Conservation (phyloP, 2,797 vertebrate species). For the Sparus aurata region DNA sequence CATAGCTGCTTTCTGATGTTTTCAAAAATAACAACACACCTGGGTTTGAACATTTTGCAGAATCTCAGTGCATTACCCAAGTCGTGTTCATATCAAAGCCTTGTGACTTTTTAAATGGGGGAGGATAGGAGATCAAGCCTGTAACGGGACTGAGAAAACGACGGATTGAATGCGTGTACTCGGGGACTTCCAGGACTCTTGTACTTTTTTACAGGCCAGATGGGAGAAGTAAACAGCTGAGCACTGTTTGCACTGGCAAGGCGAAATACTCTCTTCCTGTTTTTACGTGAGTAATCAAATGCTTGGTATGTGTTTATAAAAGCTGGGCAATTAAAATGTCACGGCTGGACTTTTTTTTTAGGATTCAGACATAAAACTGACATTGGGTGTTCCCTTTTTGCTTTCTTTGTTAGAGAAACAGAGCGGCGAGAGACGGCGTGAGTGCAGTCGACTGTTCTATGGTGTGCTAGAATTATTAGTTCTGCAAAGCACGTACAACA, state of each 20-base stretch:
- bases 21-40: slow-evolving; percentile 30
- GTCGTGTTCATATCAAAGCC: background rate
- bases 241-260: background rate
- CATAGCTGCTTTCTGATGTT: slow-evolving; percentile 18
- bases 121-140: slow-evolving; percentile 13
- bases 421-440: background rate
- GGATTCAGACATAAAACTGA: background rate
- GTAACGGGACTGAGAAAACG: background rate
- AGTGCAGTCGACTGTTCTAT: background rate
- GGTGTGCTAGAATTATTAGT: background rate
- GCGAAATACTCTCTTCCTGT: slow-evolving; percentile 6
- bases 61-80: slow-evolving; percentile 1
- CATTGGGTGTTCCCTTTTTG: background rate
- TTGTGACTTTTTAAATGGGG: background rate
- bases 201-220: slow-evolving; percentile 8
- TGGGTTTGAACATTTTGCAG: slow-evolving; percentile 15
- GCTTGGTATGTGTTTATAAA: slow-evolving; percentile 10
- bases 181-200: slow-evolving; percentile 2
- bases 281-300: background rate
- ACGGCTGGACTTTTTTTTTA: background rate
- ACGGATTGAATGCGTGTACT: background rate
- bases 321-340: background rate
- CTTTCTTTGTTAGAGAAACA: background rate
- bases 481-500: background rate
- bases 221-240: slow-evolving; percentile 13